phyloP scores from a whole-genome alignment of 2,113 vertebrate genomes.

The Azemiops feae region DNA sequence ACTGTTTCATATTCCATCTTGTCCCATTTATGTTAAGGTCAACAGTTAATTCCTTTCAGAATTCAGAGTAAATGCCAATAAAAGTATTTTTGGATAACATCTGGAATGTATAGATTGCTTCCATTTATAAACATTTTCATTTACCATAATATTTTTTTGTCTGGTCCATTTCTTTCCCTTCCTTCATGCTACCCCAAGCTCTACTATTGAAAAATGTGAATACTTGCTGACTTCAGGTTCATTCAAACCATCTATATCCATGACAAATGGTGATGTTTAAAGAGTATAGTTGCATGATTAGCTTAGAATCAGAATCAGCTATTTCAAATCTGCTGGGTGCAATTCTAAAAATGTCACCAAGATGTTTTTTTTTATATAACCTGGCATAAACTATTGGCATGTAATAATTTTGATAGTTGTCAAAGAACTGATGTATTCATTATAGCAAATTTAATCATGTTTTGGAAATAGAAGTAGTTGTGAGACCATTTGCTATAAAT shows the following conservation, averaged over 20 bases:
- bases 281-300: slow-evolving; percentile 14
- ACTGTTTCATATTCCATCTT: not conserved
- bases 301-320: not conserved
- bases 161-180: slow-evolving; percentile 14
- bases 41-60: not conserved
- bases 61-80: not conserved
- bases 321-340: not conserved
- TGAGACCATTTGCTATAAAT: not conserved
- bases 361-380: not conserved
- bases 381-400: not conserved
- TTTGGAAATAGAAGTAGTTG: not conserved
- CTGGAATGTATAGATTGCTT: slow-evolving; percentile 30
- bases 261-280: slow-evolving; percentile 8
- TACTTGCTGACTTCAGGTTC: slow-evolving; percentile 1
- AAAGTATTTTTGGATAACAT: slow-evolving; percentile 21
- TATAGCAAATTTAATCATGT: not conserved
- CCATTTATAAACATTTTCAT: slow-evolving; percentile 16
- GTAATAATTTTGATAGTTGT: not conserved
- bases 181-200: not conserved
- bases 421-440: not conserved
- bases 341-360: not conserved
- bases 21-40: not conserved
- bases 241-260: not conserved
- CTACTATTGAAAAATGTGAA: slow-evolving; percentile 37
- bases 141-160: slow-evolving; percentile 26